phyloP scores from a whole-genome alignment of 2,113 vertebrate species.

The Turdus rufiventris region DNA sequence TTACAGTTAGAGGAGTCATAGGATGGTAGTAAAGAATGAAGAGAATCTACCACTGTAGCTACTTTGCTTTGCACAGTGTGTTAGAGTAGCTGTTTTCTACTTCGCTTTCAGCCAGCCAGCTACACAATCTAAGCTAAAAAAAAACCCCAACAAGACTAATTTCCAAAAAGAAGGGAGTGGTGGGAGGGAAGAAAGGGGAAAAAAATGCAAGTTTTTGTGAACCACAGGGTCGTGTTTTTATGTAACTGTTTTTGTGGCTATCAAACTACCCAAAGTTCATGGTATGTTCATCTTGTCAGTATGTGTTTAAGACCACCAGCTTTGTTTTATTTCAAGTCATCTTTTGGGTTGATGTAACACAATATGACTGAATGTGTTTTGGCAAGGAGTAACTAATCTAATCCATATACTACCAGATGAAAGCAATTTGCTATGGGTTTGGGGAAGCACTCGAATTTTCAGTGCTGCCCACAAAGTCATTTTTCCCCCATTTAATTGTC shows the following conservation, averaged over 20 bases:
- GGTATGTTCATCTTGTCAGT: not conserved
- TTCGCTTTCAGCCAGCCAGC: not conserved
- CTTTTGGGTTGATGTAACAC: constrained; percentile 4
- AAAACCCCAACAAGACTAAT: not conserved
- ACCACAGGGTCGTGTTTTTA: not conserved
- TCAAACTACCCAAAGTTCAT: not conserved
- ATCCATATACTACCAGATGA: not conserved
- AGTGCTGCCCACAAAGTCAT: not conserved
- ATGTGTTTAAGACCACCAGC: constrained; percentile 11
- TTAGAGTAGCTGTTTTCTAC: not conserved
- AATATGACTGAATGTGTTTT: not conserved
- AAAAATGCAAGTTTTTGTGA: not conserved
- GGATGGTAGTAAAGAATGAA: not conserved
- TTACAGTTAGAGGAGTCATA: not conserved
- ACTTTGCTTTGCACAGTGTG: not conserved
- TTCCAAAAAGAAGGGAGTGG: not conserved
- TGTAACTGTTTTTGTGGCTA: not conserved
- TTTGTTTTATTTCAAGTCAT: constrained; percentile 33
- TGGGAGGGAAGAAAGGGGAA: no score
- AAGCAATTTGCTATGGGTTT: constrained; percentile 15
- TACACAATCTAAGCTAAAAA: not conserved
- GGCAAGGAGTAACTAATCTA: not conserved
- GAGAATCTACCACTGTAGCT: not conserved
- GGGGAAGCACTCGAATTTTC: not conserved
- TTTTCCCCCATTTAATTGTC: not conserved